Evolutionary conservation across 2,797 vertebrate genomes (phyloP), one percentile per base, ranked within the genome.

Genomic region (Sebastes paucispinis): DNA sequence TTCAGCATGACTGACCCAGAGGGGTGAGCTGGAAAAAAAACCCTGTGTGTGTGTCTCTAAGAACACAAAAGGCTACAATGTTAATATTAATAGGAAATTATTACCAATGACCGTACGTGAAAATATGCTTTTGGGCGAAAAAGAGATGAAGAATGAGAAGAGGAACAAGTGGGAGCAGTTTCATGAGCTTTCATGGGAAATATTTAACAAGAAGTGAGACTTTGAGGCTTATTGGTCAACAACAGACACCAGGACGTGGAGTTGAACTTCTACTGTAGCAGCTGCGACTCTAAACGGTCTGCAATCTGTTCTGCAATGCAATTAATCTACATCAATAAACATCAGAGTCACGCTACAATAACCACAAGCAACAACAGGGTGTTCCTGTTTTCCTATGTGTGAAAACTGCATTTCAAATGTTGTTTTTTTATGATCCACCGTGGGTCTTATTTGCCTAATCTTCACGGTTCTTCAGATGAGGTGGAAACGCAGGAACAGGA

Each of bases 1-100:
- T 91, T 85, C 88, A 84, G 89, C 85, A 86, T 91, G 91, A 92
- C 91, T 79, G 87, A 88, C 67, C 92, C 90, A 75, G 80, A 87
- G 84, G 92, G 88, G n/a, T 29, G 87, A 89, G 80, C 86, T 78
- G 85, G 14, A 16, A 43, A 85, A 89, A 87, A 82, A 90, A 90
- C 65, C 67, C 64, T 67, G 58, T 77, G 57, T 77, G 57, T 73
- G 66, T 74, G 66, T 65, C 25, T 81, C 66, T 14, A 34, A 29
- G 57, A 68, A 68, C 59, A 87, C 84, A 90, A 83, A 86, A 82
- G 83, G 67, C 69, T 64, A 50, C 60, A 77, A 89, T 82, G 80
- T 79, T 82, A 79, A 83, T 83, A 88, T 81, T 54, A 77, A 78
- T 14, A 77, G 76, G 66, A 84, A 73, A 68, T 78, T 29, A 68